These are phyloP conservation scores for Sebastes glaucus DNA, from an alignment of 2,797 vertebrate species.

Conservation along the genomic window DNA sequence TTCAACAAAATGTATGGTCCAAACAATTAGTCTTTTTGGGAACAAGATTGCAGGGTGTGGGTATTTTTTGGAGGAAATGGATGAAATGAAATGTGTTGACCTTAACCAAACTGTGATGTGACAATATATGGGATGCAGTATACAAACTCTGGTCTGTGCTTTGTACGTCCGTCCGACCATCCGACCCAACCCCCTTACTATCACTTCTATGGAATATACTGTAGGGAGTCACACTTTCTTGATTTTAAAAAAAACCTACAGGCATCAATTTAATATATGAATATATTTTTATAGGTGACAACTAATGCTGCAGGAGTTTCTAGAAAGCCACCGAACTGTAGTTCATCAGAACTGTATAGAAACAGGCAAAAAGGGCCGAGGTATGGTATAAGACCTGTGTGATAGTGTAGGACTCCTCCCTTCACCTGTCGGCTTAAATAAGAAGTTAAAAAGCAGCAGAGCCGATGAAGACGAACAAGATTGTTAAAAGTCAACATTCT, in stretches of 20 bases:
- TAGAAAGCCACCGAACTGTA: too few species aligned
- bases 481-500: conserved; percentile 33
- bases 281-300: background rate
- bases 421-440: conserved; percentile 3
- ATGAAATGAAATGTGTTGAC: background rate
- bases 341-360: background rate
- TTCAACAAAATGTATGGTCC: too few species aligned
- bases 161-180: background rate
- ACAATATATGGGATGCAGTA: background rate
- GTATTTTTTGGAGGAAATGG: background rate
- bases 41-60: background rate
- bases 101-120: background rate
- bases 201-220: background rate
- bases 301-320: background rate
- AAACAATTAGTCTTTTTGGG: background rate
- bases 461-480: background rate
- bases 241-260: background rate
- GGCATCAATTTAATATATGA: background rate
- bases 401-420: background rate
- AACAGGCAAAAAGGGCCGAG: background rate
- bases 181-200: background rate
- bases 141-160: background rate
- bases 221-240: background rate
- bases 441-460: conserved; percentile 5
- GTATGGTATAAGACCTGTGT: background rate